Percentiles rank a stretch among this genome's conserved stretches.
Evolutionary conservation across 1,140 invertebrate genomes (phyloP).

Genomic region (Bombus waltoni): DNA sequence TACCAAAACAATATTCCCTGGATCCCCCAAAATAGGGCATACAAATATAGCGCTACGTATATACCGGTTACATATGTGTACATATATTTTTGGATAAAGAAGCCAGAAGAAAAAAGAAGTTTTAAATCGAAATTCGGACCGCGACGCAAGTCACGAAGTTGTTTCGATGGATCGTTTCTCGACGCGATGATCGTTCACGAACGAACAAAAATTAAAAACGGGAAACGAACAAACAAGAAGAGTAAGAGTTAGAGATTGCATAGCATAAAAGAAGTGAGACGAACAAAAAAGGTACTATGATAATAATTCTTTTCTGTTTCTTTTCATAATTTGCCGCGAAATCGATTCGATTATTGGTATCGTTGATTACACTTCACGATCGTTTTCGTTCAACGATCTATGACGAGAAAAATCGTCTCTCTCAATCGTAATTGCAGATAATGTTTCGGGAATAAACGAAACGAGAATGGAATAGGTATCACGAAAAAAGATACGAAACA

Average conservation of each 20-base stretch:
- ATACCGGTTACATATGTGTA: conserved; percentile 77
- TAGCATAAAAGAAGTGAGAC: background rate
- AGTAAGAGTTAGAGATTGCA: background rate
- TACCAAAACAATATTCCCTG: conserved; percentile 49
- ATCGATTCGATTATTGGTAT: background rate
- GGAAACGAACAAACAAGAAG: background rate
- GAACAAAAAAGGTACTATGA: background rate
- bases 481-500: background rate
- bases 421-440: background rate
- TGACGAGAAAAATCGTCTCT: background rate
- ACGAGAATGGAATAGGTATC: background rate
- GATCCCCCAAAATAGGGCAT: conserved; percentile 58
- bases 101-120: conserved; percentile 50
- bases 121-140: conserved; percentile 69
- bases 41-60: conserved; percentile 74
- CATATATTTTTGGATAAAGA: conserved; percentile 81
- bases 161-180: conserved; percentile 45
- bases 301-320: background rate
- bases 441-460: background rate
- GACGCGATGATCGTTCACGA: background rate
- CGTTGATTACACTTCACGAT: background rate
- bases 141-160: conserved; percentile 47
- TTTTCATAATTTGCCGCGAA: background rate
- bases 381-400: background rate
- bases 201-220: background rate